These are phyloP conservation scores for Drosophila formosana DNA, from an alignment of 2,888 invertebrate species.

Conservation along the genomic window DNA sequence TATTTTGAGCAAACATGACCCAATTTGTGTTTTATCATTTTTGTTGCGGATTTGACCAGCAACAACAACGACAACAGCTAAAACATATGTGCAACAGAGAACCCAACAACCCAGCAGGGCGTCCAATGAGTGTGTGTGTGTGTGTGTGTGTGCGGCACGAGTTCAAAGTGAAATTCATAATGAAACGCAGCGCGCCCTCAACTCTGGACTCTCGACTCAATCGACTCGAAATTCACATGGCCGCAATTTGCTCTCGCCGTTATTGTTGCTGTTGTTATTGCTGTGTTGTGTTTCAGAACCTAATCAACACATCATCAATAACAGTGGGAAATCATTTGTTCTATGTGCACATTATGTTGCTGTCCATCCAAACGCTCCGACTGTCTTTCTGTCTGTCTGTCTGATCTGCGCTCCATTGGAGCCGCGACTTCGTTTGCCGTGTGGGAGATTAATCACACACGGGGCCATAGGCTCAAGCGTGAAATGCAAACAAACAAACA, in stretches of 20 bases:
- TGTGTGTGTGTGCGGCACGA: slow-evolving; percentile 61
- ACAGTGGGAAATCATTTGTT: slow-evolving; percentile 78
- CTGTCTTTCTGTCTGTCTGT: slow-evolving; percentile 7
- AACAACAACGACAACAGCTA: background rate
- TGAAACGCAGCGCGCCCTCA: slow-evolving; percentile 56
- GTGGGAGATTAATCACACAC: slow-evolving; percentile 75
- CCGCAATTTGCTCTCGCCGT: slow-evolving; percentile 68
- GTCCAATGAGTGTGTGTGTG: slow-evolving; percentile 20
- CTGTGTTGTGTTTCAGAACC: slow-evolving; percentile 66
- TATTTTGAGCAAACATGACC: slow-evolving; percentile 73
- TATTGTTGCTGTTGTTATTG: slow-evolving; percentile 18
- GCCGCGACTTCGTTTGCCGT: slow-evolving; percentile 28
- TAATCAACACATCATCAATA: slow-evolving; percentile 84
- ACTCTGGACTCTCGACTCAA: slow-evolving; percentile 23
- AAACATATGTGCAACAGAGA: slow-evolving; percentile 46
- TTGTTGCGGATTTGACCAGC: slow-evolving; percentile 16
- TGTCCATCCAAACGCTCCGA: slow-evolving; percentile 14
- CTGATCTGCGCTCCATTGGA: slow-evolving; percentile 23
- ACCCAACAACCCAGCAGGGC: slow-evolving; percentile 55
- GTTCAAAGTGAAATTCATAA: slow-evolving; percentile 77
- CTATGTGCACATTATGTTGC: slow-evolving; percentile 43
- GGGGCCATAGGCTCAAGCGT: slow-evolving; percentile 68
- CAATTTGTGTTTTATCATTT: slow-evolving; percentile 55
- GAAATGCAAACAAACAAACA: slow-evolving; percentile 74
- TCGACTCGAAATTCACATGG: slow-evolving; percentile 71